Evolutionary conservation across 2,797 vertebrate genomes (phyloP).

Genomic region (Trachops cirrhosus): DNA sequence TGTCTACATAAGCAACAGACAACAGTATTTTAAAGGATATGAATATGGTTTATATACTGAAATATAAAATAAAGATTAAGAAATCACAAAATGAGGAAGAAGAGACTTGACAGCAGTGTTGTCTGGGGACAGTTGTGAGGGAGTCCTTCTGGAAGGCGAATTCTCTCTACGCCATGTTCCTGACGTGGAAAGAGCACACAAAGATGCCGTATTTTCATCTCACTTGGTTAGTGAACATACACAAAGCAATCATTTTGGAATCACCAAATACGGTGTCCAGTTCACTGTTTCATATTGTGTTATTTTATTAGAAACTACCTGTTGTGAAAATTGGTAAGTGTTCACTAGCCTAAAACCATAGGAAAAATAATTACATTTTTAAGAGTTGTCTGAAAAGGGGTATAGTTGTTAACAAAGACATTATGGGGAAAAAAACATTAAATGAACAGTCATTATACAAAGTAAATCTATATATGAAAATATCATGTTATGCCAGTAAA

Average conservation of each 20-base stretch:
- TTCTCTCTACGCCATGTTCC: background rate
- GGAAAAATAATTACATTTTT: slow-evolving; percentile 11
- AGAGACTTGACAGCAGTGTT: background rate
- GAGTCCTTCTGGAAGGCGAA: background rate
- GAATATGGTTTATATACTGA: background rate
- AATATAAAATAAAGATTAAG: background rate
- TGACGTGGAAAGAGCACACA: background rate
- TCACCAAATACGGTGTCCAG: background rate
- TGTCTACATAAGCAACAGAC: background rate
- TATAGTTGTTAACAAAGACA: background rate
- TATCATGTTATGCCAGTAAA: background rate
- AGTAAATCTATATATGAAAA: slow-evolving; percentile 9
- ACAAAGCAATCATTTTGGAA: background rate
- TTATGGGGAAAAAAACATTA: background rate
- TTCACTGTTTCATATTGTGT: background rate
- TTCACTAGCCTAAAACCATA: background rate
- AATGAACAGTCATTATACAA: background rate
- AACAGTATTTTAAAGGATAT: background rate
- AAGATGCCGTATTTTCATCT: background rate
- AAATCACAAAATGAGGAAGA: background rate
- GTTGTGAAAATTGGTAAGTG: background rate
- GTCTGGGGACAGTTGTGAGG: background rate
- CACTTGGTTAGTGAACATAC: background rate
- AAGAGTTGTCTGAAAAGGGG: background rate
- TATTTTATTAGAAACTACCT: background rate